Evolutionary conservation across 2,888 invertebrate genomes (phyloP).

Genomic region (Spodoptera exigua): DNA sequence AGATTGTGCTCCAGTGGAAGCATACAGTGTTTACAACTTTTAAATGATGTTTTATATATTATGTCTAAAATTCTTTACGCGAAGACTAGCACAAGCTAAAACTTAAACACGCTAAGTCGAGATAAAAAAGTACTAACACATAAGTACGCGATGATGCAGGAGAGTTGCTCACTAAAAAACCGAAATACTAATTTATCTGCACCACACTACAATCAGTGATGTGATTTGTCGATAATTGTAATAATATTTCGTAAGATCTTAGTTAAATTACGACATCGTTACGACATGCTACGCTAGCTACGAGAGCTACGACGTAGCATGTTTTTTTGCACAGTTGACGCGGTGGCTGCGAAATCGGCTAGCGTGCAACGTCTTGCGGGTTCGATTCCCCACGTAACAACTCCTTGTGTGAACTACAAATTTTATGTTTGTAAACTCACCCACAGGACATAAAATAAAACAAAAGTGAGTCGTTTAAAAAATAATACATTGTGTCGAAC

Average conservation of each 20-base stretch:
- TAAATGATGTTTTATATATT: background rate
- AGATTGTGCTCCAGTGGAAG: no score
- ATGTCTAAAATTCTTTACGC: background rate
- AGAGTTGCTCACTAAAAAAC: conserved; percentile 32
- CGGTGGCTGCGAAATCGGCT: no score
- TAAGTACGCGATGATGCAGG: conserved; percentile 35
- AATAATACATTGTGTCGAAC: no score
- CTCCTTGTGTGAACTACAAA: no score
- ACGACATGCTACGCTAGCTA: conserved; percentile 22
- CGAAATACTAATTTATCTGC: conserved; percentile 40
- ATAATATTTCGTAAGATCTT: background rate
- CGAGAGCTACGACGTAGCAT: background rate
- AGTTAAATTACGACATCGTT: background rate
- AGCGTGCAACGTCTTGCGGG: no score
- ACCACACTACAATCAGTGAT: conserved; percentile 10
- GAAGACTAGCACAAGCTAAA: conserved; percentile 4
- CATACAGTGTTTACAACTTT: no score
- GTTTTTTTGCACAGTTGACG: no score
- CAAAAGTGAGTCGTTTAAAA: no score
- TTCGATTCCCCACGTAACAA: no score
- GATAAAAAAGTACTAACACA: conserved; percentile 43
- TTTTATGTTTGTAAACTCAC: no score
- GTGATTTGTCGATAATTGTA: background rate
- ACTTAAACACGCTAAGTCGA: conserved; percentile 20
- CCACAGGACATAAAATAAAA: no score